Evolutionary conservation across 2,888 invertebrate genomes (phyloP).

Genomic region (Philereme vetulata): DNA sequence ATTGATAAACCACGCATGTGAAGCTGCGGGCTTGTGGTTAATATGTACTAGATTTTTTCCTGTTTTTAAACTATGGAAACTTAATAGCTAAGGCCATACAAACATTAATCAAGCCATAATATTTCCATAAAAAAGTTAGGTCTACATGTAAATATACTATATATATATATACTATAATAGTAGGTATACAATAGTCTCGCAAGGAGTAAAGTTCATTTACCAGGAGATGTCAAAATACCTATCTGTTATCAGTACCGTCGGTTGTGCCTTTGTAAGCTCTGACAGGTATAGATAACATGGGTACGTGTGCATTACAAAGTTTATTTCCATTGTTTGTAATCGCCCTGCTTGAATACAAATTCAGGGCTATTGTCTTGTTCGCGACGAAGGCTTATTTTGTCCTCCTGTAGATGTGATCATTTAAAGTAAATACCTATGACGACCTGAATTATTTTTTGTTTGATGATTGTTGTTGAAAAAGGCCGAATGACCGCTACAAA

Average conservation of each 20-base stretch:
- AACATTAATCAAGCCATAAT: too few species aligned
- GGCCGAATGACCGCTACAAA: too few species aligned
- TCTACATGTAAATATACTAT: too few species aligned
- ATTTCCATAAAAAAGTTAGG: too few species aligned
- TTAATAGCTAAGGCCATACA: too few species aligned
- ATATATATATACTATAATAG: too few species aligned
- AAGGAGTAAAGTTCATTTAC: constrained; percentile 18
- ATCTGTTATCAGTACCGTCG: constrained; percentile 14
- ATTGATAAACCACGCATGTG: too few species aligned
- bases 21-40: too few species aligned
- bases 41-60: too few species aligned
- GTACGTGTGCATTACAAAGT: constrained; percentile 29
- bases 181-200: neutral
- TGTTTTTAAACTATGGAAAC: too few species aligned
- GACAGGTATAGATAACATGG: constrained; percentile 29
- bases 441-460: too few species aligned
- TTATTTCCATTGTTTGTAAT: constrained; percentile 33
- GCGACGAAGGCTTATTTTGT: constrained; percentile 10
- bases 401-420: constrained; percentile 1
- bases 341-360: constrained; percentile 34
- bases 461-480: too few species aligned
- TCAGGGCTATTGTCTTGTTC: constrained; percentile 27
- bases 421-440: neutral
- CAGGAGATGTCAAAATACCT: constrained; percentile 16
- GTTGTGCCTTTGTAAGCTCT: constrained; percentile 21